A percentile compares a stretch with the other conserved stretches of the same genome.
phyloP scores from a whole-genome alignment of 2,797 vertebrate species.

The Lutjanus campechanus region DNA sequence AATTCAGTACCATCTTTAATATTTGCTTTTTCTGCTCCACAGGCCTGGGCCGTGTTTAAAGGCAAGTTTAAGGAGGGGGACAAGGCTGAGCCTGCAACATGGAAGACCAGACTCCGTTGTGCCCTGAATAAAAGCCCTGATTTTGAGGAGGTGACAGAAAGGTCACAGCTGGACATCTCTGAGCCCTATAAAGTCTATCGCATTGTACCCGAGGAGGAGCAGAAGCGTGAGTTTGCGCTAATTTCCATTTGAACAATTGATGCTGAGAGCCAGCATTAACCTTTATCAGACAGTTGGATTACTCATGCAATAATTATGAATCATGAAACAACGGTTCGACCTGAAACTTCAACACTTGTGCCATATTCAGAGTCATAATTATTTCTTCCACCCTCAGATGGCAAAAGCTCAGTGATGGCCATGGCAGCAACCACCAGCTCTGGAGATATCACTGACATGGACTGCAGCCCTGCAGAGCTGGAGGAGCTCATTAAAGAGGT shows the following conservation, averaged over 20 bases:
- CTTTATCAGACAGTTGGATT: background rate
- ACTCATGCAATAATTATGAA: background rate
- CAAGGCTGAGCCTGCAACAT: constrained; percentile 97
- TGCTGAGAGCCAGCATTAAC: background rate
- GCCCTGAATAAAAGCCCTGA: constrained; percentile 99
- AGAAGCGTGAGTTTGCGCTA: constrained; percentile 90
- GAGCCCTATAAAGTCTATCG: constrained; percentile 99
- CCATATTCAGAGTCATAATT: background rate
- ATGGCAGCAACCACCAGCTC: constrained; percentile 59
- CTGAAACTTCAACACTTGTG: background rate
- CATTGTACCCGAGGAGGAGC: constrained; percentile 96
- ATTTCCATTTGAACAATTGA: background rate
- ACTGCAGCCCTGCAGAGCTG: constrained; percentile 88
- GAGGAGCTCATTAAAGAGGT: constrained; percentile 96
- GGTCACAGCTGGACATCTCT: constrained; percentile 98
- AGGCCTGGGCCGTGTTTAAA: constrained; percentile 99
- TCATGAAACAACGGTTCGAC: background rate
- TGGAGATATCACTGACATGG: constrained; percentile 88
- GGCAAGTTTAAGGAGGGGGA: constrained; percentile 99
- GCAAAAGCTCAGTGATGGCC: constrained; percentile 81
- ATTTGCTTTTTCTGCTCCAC: background rate
- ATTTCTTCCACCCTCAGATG: constrained; percentile 70
- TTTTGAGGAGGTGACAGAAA: constrained; percentile 97
- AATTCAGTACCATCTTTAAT: background rate
- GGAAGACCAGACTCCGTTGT: constrained; percentile 98